Evolutionary conservation across 1,140 invertebrate genomes (phyloP).

Genomic region (Ganaspis sp.): DNA sequence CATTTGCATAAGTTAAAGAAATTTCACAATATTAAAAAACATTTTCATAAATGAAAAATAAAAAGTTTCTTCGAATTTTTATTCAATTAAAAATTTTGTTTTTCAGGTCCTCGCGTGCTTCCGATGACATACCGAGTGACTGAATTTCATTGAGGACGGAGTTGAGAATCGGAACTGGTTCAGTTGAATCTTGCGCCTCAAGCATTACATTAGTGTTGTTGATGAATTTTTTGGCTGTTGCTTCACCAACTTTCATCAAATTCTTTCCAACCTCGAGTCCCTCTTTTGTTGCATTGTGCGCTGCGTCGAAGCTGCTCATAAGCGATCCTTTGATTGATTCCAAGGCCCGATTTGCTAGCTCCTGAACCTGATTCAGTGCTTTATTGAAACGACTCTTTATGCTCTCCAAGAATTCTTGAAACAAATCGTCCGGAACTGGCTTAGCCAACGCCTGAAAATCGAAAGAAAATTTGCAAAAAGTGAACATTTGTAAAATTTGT

Average conservation of each 20-base stretch:
- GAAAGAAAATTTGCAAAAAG: background rate
- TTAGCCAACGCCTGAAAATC: background rate
- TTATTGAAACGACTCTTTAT: background rate
- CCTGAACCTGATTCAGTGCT: background rate
- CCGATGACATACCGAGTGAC: background rate
- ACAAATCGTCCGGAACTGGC: background rate
- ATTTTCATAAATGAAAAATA: too few relatives aligned
- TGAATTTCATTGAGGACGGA: background rate
- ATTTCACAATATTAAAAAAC: too few relatives aligned
- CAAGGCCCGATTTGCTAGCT: background rate
- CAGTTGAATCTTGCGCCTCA: background rate
- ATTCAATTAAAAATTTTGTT: too few relatives aligned
- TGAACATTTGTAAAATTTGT: background rate
- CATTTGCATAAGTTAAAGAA: too few relatives aligned
- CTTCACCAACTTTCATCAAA: background rate
- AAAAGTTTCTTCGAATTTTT: too few relatives aligned
- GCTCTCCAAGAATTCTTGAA: constrained; percentile 9
- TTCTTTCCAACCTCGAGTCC: background rate
- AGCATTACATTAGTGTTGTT: background rate
- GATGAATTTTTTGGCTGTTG: background rate
- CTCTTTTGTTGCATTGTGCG: background rate
- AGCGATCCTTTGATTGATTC: background rate
- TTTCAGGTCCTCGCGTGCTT: too few relatives aligned
- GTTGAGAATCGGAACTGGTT: background rate
- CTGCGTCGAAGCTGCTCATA: background rate